Base-by-base conservation (phyloP, 2,113 vertebrate genomes). In the Oncorhynchus keta region DNA sequence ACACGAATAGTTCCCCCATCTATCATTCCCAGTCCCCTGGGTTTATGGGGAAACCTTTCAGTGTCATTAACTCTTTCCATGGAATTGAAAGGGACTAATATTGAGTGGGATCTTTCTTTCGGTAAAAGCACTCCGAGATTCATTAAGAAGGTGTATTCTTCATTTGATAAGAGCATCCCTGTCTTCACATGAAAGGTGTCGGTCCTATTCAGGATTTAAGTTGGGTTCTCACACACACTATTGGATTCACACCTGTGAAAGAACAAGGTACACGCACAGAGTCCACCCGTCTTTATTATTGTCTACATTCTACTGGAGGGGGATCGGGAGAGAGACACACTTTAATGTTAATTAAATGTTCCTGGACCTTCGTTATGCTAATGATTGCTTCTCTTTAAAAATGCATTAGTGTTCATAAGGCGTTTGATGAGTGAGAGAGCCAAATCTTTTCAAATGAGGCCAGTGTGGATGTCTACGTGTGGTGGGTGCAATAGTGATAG, bases 111-210 rank as follows among this genome's bases (percentile, higher is more conserved):
- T 9, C 59, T 57, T 62, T 62, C 20, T 24, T 13, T 62, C 30
- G 14, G 11, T 26, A 28, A 30, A 67, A 68, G 14, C 66, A 2
- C 67, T 68, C 13, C 9, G 66, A 68, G 30, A 16, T 35, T 68
- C 66, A 68, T 68, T 68, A 68, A 68, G 32, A n/a, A 68, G 67
- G 67, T 68, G 12, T 35, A 68, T 68, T 68, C 6, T 68, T 68
- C 32, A 18, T 68, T 32, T 20, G 67, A 68, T n/a, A 16, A 35
- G 28, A 16, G 28, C 30, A 16, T 32, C 18, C 26, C 67, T 68
- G 30, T 45, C 67, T 35, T 45, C 67, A 20, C 18, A n/a, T 45
- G 67, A 68, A 68, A 68, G 16, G 67, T 39, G 67, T 39, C 8
- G 1, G 32, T 39, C 67, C 32, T 18, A 68, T 68, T 68, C 67